Base-by-base conservation (phyloP, 2,113 vertebrate species). In the Nothoprocta pentlandii region DNA sequence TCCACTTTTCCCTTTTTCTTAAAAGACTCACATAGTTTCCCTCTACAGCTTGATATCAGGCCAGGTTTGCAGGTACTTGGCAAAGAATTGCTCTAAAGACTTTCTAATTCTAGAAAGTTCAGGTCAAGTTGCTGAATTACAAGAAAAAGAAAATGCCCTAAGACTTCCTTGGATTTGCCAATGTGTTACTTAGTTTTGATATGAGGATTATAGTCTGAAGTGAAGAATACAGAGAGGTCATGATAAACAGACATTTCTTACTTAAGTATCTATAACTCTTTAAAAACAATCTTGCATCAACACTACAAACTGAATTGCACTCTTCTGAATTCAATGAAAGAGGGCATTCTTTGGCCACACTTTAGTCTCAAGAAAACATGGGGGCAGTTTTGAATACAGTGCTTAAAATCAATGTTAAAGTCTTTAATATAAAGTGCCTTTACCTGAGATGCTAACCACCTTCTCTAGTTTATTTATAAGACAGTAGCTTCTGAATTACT, bases 321-420 rank as follows among this genome's bases (percentile, higher is more conserved):
- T 85, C 26, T 54, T 58, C 46, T 41, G 36, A 92, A 92, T 56
- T 71, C 61, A 71, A n/a, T 30, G 59, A 83, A 36, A 85, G 3
- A 47, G 16, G 79, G 73, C 2, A 41, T 66, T 81, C 68, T 85
- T 92, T 90, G 69, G 26, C 30, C 15, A 46, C 14, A 12, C 59
- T 94, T 92, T 93, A 94, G 77, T 62, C 47, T 62, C 30, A 78
- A 81, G 69, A 93, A 92, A 80, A 94, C 42, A 84, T 19, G 83
- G 78, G 51, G 90, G 91, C 90, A 95, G 69, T 95, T 92, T 63
- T 90, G 44, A 95, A 94, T 92, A 90, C 68, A 82, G 73, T 49
- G n/a, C 53, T 96, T 96, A 95, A 96, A 96, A 87, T 67, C 92
- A 80, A 49, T 22, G 9, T 80, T 90, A 28, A 53, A 51, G 13